Conservation (phyloP, 1,140 invertebrate species). For the Caenorhabditis brenneri region DNA sequence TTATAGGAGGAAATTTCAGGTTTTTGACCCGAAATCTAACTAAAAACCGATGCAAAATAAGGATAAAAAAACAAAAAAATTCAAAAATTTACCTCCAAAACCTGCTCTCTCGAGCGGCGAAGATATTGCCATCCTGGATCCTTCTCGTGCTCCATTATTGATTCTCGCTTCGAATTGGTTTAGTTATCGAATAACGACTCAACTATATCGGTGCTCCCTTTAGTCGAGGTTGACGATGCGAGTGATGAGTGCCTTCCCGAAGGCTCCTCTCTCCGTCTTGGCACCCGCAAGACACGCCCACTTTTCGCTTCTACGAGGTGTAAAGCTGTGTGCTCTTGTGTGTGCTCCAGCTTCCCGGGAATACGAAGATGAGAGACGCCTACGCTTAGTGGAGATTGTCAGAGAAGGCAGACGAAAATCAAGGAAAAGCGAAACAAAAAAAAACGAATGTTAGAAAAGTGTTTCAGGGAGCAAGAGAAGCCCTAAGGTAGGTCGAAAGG, state of each 20-base stretch:
- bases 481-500: not conserved
- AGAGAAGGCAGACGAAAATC: not conserved
- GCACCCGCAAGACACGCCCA: slow-evolving; percentile 31
- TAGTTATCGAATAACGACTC: not conserved
- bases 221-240: slow-evolving; percentile 41
- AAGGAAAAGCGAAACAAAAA: not conserved
- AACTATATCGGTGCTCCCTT: slow-evolving; percentile 36
- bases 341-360: not conserved
- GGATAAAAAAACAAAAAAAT: not conserved
- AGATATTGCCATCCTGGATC: slow-evolving; percentile 68
- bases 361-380: slow-evolving; percentile 19
- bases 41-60: not conserved
- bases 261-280: not conserved
- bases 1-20: too few species aligned
- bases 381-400: not conserved
- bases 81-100: slow-evolving; percentile 57
- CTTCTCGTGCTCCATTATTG: slow-evolving; percentile 57
- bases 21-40: too few species aligned
- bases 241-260: not conserved
- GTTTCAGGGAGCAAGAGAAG: not conserved
- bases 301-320: slow-evolving; percentile 22
- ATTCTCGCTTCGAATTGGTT: not conserved
- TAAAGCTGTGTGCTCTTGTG: slow-evolving; percentile 9
- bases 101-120: slow-evolving; percentile 58
- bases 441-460: not conserved